Conservation (phyloP, 2,888 invertebrate genomes). For the Sympetrum striolatum region DNA sequence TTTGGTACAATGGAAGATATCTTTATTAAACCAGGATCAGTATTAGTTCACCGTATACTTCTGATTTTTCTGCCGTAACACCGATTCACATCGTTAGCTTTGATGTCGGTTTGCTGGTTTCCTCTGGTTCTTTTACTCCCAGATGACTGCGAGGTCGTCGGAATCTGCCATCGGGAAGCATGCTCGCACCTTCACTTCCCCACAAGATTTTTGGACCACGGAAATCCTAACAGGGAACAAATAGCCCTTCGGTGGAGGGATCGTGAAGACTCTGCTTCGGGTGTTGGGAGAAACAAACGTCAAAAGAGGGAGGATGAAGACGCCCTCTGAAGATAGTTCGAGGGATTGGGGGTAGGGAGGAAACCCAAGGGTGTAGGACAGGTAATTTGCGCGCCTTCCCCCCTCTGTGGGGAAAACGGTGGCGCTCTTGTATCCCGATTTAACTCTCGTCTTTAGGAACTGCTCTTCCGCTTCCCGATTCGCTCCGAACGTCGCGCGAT, state of each 20-base stretch:
- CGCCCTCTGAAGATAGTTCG: neutral
- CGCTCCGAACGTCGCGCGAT: neutral
- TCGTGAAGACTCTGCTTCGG: too few relatives aligned
- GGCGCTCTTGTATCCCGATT: neutral
- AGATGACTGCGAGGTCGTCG: neutral
- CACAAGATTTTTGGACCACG: too few relatives aligned
- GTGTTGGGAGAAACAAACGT: neutral
- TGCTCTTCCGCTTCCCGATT: neutral
- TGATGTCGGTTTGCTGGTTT: neutral
- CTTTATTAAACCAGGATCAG: too few relatives aligned
- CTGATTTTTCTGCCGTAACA: neutral
- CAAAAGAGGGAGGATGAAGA: neutral
- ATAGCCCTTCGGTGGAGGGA: too few relatives aligned
- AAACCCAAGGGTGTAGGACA: neutral
- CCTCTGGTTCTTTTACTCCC: neutral
- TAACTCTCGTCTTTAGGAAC: neutral
- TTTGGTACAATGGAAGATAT: too few relatives aligned
- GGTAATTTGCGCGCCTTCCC: too few relatives aligned
- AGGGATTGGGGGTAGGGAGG: neutral
- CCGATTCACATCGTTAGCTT: neutral
- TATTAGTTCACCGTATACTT: neutral
- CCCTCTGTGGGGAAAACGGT: neutral
- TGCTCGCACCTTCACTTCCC: neutral
- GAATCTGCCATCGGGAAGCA: neutral
- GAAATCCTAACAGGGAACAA: too few relatives aligned